Conservation (phyloP, 2,888 invertebrate species). For the Osmoderma eremita region DNA sequence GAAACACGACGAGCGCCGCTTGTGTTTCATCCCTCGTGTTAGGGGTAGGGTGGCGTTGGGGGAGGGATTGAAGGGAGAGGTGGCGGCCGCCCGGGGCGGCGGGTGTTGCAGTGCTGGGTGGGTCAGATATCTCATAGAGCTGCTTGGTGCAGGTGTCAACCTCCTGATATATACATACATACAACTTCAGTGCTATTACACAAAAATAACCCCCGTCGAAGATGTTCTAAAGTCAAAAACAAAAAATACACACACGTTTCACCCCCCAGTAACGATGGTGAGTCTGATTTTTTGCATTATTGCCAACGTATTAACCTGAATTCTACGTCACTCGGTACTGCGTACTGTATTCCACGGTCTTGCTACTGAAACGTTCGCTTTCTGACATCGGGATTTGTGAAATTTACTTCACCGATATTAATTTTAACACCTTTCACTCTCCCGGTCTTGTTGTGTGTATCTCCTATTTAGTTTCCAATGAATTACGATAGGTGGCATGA, state of each 20-base stretch:
- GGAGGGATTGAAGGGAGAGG: conserved; percentile 59
- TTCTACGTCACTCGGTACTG: neutral
- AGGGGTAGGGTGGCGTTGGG: conserved; percentile 59
- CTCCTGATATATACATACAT: conserved; percentile 45
- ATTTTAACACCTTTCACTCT: conserved; percentile 28
- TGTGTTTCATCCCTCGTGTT: conserved; percentile 52
- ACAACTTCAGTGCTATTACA: conserved; percentile 34
- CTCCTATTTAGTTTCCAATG: conserved; percentile 18
- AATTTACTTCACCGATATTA: conserved; percentile 11
- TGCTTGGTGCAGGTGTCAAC: conserved; percentile 53
- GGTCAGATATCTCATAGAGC: conserved; percentile 63
- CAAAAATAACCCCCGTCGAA: conserved; percentile 27
- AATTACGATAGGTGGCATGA: conserved; percentile 36
- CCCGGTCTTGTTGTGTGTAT: conserved; percentile 12
- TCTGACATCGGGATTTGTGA: neutral
- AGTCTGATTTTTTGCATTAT: conserved; percentile 36
- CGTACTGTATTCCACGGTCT: too few species aligned
- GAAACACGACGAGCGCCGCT: conserved; percentile 46
- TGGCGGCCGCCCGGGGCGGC: conserved; percentile 62
- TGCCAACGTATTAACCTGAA: conserved; percentile 37
- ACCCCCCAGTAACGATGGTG: conserved; percentile 36
- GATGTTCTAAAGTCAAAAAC: conserved; percentile 30
- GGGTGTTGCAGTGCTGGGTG: conserved; percentile 65
- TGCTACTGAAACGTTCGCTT: neutral
- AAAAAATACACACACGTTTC: conserved; percentile 23